Base-by-base conservation (phyloP, 2,113 vertebrate species). In the Meriones unguiculatus region DNA sequence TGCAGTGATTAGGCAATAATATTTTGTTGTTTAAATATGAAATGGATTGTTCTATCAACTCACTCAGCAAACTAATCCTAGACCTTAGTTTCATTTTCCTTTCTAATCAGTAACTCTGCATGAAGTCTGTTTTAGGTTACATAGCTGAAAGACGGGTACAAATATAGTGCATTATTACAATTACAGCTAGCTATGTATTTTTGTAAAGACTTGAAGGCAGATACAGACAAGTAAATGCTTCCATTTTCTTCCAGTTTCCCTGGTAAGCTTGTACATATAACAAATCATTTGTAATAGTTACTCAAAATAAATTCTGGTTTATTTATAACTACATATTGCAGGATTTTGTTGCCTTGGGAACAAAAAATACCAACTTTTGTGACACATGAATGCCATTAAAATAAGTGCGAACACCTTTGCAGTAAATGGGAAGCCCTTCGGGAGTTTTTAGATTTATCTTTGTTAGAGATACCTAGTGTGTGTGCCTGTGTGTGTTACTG, bases 11-110 rank as follows among this genome's bases (percentile, higher is more conserved):
- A 95, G 88, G 59, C 76, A 95, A 7, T 62, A 50, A 65, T 38
- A 54, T 84, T 54, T 30, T 25, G 17, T 67, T 65, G 93, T 87
- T 94, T 88, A 75, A 91, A 92, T 90, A 46, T 89, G 77, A 96
- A 70, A 65, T 85, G 35, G 75, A 70, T 96, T 84, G 18, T 28
- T 54, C 6, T 87, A 57, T 80, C 96, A n/a, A 88, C 86, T 91
- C 93, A 69, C 32, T 92, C n/a, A 86, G 62, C 85, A 93, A 87
- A 64, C 77, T 89, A 67, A 94, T 91, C 91, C 54, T 86, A 84
- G 77, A 64, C 81, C 50, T 50, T 75, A 54, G 7, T 91, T 85
- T 64, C 35, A 76, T 84, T 89, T 97, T 95, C 12, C n/a, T 93
- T 96, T 91, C 75, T 84, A 94, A 77, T 67, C 65, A 91, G 67